Base-by-base conservation (phyloP, 2,797 vertebrate genomes). In the Paedocypris micromegethes region DNA sequence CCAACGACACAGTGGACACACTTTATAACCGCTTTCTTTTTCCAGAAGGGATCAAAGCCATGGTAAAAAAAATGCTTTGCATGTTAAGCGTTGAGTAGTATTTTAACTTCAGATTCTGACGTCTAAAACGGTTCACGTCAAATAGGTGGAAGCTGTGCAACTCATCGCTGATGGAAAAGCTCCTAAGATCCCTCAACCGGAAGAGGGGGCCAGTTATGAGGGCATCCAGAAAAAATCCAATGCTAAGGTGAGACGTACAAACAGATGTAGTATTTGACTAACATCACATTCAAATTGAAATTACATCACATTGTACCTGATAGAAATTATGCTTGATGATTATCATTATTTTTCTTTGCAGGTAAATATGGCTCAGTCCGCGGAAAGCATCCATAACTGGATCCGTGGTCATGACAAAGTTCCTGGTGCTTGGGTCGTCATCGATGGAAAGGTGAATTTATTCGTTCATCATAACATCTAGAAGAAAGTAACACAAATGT, bases 371-470 rank as follows among this genome's bases (percentile, higher is more conserved):
- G 85, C 92, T 71, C 93, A 92, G 77, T 81, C 94, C 44, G 93
- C 94, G 2, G 77, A 85, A 76, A 86, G 77, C 80, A 91, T 98
- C 74, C 96, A 98, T 82, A 94, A 98, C 72, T 98, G 96, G 96
- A 95, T 98, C 78, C 89, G 96, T 8, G 96, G 96, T 51, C 95
- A 98, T 61, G 96, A 98, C 83, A 98, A 98, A 89, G 92, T 98
- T 43, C 96, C 96, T 3, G 96, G 96, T 59, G 94, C 96, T 5
- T 97, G 94, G 94, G 75, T 92, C 0, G 78, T 87, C 76, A 90
- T 98, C 55, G 85, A 87, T 49, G 91, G 87, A 57, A 92, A 96
- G 91, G 96, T 98, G 86, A 0, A 42, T 39, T 45, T 8, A 42
- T 9, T 50, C 40, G 1, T 23, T 23, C 23, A 23, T 23, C 23